Conservation (phyloP, 2,113 vertebrate genomes). For the Hydrolagus affinis region DNA sequence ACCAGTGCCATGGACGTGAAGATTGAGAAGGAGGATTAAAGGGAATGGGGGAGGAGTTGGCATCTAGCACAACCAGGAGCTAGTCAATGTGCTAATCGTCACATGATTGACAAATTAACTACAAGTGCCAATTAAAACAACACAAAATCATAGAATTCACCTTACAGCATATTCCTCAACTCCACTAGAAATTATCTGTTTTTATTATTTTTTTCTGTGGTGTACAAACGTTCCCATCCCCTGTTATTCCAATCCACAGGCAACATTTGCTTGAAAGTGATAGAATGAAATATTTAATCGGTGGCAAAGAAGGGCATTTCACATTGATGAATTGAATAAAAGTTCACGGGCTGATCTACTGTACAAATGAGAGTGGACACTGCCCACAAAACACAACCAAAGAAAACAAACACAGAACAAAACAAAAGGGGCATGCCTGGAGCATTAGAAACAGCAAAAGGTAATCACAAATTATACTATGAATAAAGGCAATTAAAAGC, state of each 20-base stretch:
- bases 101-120: not conserved
- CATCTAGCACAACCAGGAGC: not conserved
- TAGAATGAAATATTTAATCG: constrained; percentile 13
- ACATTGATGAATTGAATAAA: too few relatives aligned
- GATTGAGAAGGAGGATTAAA: too few relatives aligned
- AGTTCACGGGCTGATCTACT: not conserved
- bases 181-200: not conserved
- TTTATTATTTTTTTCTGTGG: not conserved
- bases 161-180: not conserved
- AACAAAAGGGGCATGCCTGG: not conserved
- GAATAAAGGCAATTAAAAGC: not conserved
- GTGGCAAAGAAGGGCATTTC: too few relatives aligned
- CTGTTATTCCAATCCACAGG: not conserved
- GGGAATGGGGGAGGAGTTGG: too few relatives aligned
- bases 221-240: not conserved
- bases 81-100: not conserved
- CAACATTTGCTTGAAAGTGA: not conserved
- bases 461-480: not conserved
- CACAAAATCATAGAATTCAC: not conserved
- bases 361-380: not conserved
- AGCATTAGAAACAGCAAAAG: not conserved
- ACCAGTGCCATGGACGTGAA: too few relatives aligned
- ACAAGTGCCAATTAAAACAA: not conserved
- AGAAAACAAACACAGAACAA: not conserved
- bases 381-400: not conserved